These are phyloP conservation scores for Neolamprologus sp. DNA, from an alignment of 2,113 vertebrate genomes.

Conservation along the genomic window DNA sequence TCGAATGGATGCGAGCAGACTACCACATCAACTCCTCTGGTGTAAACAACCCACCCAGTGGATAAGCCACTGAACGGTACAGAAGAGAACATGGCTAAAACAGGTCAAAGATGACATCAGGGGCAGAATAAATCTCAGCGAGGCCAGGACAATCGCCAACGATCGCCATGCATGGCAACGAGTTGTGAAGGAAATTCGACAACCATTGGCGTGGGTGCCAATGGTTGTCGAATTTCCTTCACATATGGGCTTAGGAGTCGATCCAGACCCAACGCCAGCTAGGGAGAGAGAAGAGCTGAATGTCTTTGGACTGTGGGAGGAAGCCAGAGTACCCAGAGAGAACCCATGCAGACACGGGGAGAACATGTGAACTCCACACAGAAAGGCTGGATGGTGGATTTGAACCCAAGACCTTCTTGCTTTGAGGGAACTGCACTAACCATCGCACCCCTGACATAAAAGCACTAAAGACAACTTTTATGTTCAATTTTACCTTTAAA, in stretches of 20 bases:
- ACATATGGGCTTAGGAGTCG: background rate
- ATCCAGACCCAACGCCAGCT: background rate
- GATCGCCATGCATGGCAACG: fast-evolving
- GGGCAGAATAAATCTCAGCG: background rate
- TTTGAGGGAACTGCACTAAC: background rate
- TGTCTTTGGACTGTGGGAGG: background rate
- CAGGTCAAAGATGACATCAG: background rate
- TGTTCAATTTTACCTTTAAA: background rate
- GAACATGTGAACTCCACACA: background rate
- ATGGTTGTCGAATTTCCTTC: too few species aligned
- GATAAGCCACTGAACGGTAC: background rate
- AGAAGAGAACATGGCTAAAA: background rate
- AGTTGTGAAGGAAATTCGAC: background rate
- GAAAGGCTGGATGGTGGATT: background rate
- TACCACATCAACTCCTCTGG: background rate
- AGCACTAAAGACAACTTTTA: background rate
- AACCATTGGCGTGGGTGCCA: too few species aligned
- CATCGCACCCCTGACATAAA: background rate
- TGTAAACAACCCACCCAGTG: background rate
- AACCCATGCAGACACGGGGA: background rate
- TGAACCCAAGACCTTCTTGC: background rate
- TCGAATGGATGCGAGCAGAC: background rate
- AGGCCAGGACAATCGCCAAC: background rate
- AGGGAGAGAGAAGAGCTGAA: background rate
- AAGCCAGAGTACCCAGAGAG: background rate